Evolutionary conservation across 2,888 invertebrate genomes (phyloP).

Genomic region (Pollenia griseotomentosa): DNA sequence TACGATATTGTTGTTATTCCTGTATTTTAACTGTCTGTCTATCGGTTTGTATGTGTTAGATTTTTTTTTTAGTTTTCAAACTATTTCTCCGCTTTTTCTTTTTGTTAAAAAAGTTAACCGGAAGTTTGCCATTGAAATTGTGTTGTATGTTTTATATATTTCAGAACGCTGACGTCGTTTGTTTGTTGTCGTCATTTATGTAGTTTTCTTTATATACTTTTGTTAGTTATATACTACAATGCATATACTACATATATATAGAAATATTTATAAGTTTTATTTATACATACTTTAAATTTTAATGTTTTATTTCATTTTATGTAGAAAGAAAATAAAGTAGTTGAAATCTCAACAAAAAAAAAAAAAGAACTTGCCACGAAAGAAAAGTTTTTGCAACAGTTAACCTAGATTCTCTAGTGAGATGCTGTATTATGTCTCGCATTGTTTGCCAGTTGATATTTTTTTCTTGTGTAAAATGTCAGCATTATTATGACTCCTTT

Average conservation of each 20-base stretch:
- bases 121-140: conserved; percentile 72
- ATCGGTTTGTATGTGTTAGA: neutral
- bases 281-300: conserved; percentile 60
- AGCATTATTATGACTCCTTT: conserved; percentile 63
- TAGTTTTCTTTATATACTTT: conserved; percentile 34
- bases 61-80: conserved; percentile 24
- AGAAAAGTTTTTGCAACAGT: conserved; percentile 69
- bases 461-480: conserved; percentile 50
- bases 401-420: conserved; percentile 65
- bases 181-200: conserved; percentile 40
- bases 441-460: conserved; percentile 47
- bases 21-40: conserved; percentile 1
- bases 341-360: conserved; percentile 4
- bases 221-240: neutral
- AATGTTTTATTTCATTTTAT: conserved; percentile 60
- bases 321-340: conserved; percentile 35
- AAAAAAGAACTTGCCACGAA: conserved; percentile 39
- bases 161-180: conserved; percentile 35
- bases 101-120: conserved; percentile 60
- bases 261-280: conserved; percentile 1
- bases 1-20: conserved; percentile 44
- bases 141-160: conserved; percentile 50
- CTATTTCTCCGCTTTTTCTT: conserved; percentile 10
- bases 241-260: neutral
- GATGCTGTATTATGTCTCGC: conserved; percentile 49